Conservation (phyloP, 2,797 vertebrate genomes). For the Tauraco hartlaubi region DNA sequence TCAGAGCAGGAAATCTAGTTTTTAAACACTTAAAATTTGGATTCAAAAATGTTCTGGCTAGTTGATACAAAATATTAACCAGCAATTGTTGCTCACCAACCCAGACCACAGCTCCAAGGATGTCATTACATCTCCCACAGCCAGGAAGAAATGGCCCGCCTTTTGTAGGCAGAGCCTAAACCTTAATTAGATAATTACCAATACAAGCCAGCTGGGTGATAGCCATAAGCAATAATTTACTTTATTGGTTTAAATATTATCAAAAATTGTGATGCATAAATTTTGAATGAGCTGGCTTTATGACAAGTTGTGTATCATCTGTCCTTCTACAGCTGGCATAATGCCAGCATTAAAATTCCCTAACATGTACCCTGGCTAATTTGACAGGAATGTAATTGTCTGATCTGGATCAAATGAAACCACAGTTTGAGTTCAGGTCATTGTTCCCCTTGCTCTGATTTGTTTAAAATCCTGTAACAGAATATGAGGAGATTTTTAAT, state of each 20-base stretch:
- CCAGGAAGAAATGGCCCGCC: no score
- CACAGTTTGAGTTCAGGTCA: background rate
- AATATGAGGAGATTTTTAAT: background rate
- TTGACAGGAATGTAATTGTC: background rate
- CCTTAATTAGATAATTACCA: no score
- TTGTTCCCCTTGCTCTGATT: background rate
- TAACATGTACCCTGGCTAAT: background rate
- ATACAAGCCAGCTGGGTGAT: no score
- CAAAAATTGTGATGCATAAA: background rate
- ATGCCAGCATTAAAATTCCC: background rate
- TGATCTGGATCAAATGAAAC: background rate
- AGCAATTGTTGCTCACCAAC: no score
- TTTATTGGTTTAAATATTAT: background rate
- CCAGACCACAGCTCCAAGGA: no score
- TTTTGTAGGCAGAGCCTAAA: no score
- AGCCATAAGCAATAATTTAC: background rate
- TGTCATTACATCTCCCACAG: no score
- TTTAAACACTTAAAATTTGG: background rate
- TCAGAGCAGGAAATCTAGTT: background rate
- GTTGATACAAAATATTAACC: background rate
- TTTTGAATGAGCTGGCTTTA: background rate
- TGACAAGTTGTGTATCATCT: background rate
- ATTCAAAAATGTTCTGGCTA: background rate
- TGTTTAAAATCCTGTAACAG: background rate
- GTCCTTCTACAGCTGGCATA: background rate